Conservation (phyloP, 92 coral and sea anemone genomes). For the Epizoanthus stellaris region DNA sequence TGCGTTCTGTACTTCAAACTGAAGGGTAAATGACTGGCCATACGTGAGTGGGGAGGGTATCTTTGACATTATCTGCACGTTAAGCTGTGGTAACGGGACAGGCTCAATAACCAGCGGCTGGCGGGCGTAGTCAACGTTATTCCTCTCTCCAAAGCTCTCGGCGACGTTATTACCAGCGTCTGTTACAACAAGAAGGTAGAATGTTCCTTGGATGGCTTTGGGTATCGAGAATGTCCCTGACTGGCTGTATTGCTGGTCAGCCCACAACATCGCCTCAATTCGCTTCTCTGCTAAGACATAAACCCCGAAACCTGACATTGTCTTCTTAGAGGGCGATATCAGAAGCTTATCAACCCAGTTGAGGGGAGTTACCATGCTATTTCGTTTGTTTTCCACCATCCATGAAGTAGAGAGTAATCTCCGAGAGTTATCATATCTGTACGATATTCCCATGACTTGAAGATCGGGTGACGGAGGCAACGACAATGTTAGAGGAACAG, state of each 20-base stretch:
- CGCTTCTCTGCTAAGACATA: constrained; percentile 39
- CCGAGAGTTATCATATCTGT: constrained; percentile 43
- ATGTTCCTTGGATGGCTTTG: constrained; percentile 53
- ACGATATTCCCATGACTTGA: constrained; percentile 43
- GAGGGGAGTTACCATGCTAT: constrained; percentile 53
- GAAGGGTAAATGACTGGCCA: constrained; percentile 52
- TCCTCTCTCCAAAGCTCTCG: constrained; percentile 45
- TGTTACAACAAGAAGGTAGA: constrained; percentile 59
- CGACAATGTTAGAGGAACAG: constrained; percentile 18
- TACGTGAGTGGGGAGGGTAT: constrained; percentile 53
- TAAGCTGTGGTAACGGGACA: constrained; percentile 48
- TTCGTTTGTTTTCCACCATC: constrained; percentile 60
- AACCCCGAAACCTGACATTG: constrained; percentile 43
- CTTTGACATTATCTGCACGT: constrained; percentile 47
- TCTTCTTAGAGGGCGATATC: constrained; percentile 49
- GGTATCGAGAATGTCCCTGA: constrained; percentile 58
- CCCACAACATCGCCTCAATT: constrained; percentile 55
- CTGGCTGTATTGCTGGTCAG: constrained; percentile 63
- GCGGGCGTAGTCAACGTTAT: constrained; percentile 46
- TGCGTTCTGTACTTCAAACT: constrained; percentile 55
- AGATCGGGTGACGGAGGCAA: constrained; percentile 67
- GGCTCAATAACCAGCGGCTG: constrained; percentile 29
- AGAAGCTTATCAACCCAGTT: constrained; percentile 66
- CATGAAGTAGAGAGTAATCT: constrained; percentile 63
- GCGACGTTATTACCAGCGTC: constrained; percentile 46